These are phyloP conservation scores for Apamea monoglypha DNA, from an alignment of 2,888 invertebrate genomes.

Conservation along the genomic window DNA sequence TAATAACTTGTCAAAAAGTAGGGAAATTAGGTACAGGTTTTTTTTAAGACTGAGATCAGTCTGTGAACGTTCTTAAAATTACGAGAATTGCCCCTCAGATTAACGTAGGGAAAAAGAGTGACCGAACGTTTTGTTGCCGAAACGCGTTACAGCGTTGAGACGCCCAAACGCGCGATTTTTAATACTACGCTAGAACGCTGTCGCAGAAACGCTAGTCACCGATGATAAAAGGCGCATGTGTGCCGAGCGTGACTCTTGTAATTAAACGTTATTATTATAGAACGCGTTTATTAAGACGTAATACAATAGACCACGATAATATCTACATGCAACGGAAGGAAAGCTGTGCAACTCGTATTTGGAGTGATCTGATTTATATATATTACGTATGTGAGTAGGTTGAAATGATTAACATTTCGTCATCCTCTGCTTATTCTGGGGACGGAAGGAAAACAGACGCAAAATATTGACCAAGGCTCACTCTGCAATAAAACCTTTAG, in stretches of 20 bases:
- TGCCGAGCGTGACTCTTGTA: constrained; percentile 50
- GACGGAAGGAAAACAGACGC: neutral
- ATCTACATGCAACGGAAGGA: constrained; percentile 50
- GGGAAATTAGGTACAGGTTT: neutral
- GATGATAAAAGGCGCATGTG: neutral
- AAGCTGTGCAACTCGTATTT: constrained; percentile 39
- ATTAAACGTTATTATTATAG: constrained; percentile 53
- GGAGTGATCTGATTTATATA: constrained; percentile 15
- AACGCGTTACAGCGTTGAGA: neutral
- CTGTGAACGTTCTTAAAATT: neutral
- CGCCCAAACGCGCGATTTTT: neutral
- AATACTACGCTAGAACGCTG: neutral
- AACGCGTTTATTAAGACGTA: constrained; percentile 57
- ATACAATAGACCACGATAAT: constrained; percentile 56
- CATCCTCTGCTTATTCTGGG: neutral
- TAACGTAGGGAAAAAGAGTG: neutral
- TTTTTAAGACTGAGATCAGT: neutral
- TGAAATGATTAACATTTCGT: neutral
- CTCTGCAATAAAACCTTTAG: neutral
- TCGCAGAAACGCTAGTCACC: constrained; percentile 12
- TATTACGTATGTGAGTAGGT: neutral
- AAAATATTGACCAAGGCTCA: neutral
- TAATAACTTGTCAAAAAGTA: neutral
- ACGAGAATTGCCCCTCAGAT: neutral
- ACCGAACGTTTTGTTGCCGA: neutral